Conservation (phyloP, 37 sponge, comb jelly and placozoan species). For the Oopsacas minuta region DNA sequence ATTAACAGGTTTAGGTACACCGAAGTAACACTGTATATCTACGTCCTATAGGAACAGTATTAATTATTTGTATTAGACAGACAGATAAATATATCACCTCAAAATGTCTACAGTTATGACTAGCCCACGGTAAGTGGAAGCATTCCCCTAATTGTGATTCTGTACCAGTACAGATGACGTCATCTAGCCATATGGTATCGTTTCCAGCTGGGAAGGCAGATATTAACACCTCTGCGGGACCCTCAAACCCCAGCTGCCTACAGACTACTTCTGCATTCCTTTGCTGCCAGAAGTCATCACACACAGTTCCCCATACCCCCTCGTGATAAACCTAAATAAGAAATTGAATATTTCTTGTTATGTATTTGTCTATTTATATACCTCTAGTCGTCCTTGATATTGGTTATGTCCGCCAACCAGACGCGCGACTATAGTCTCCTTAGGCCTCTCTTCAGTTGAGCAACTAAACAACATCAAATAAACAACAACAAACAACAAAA, state of each 20-base stretch:
- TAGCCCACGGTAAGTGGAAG: neutral
- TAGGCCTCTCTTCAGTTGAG: neutral
- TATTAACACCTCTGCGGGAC: neutral
- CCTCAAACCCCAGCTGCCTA: neutral
- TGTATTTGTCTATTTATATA: neutral
- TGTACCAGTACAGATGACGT: slow-evolving; percentile 25
- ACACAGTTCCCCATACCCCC: neutral
- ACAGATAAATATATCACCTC: neutral
- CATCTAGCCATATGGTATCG: slow-evolving; percentile 32
- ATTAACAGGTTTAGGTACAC: neutral
- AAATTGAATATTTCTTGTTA: neutral
- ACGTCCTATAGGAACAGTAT: neutral
- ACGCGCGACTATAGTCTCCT: neutral
- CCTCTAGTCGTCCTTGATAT: neutral
- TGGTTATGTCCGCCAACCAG: neutral
- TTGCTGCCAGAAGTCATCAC: neutral
- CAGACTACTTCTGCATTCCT: neutral
- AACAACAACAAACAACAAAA: slow-evolving; percentile 6
- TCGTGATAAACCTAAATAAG: neutral
- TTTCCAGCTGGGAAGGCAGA: neutral
- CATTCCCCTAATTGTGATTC: slow-evolving; percentile 19
- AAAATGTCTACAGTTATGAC: neutral
- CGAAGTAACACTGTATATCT: neutral
- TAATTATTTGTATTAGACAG: neutral
- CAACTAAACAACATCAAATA: neutral